Evolutionary conservation across 2,888 invertebrate species (phyloP).

Genomic region (Phrixothrix hirtus): DNA sequence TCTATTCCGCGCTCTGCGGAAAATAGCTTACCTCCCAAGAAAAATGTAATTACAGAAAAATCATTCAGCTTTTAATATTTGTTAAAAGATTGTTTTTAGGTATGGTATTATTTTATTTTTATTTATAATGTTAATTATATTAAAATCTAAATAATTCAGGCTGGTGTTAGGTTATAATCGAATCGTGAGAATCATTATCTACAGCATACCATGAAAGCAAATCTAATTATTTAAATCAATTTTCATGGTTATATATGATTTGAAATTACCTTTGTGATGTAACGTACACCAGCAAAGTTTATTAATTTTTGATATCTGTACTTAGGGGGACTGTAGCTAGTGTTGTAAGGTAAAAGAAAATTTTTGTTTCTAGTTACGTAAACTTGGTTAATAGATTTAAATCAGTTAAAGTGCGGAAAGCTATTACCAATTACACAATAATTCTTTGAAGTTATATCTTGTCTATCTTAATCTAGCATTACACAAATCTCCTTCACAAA

Average conservation of each 20-base stretch:
- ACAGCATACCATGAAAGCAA: constrained; percentile 14
- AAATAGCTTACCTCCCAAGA: no score
- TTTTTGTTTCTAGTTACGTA: background rate
- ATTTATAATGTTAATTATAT: no score
- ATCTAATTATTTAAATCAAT: constrained; percentile 21
- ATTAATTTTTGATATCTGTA: background rate
- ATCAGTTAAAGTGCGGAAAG: constrained; percentile 11
- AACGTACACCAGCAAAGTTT: background rate
- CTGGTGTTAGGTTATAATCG: constrained; percentile 6
- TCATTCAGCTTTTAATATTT: no score
- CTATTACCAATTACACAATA: constrained; percentile 18
- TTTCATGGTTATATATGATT: constrained; percentile 12
- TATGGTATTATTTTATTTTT: no score
- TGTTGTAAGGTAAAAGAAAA: background rate
- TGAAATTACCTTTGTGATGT: constrained; percentile 1
- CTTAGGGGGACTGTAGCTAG: background rate
- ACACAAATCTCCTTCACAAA: constrained; percentile 8
- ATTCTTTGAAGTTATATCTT: constrained; percentile 8
- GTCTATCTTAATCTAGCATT: constrained; percentile 11
- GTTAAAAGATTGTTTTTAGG: no score
- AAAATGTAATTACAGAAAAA: no score
- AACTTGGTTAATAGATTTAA: background rate
- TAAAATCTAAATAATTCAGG: no score
- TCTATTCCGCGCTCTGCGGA: no score
- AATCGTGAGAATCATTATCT: constrained; percentile 15